A percentile compares a stretch with the other conserved stretches of the same genome.
These are phyloP conservation scores for Falco columbarius DNA, from an alignment of 2,797 vertebrate species.

Conservation along the genomic window DNA sequence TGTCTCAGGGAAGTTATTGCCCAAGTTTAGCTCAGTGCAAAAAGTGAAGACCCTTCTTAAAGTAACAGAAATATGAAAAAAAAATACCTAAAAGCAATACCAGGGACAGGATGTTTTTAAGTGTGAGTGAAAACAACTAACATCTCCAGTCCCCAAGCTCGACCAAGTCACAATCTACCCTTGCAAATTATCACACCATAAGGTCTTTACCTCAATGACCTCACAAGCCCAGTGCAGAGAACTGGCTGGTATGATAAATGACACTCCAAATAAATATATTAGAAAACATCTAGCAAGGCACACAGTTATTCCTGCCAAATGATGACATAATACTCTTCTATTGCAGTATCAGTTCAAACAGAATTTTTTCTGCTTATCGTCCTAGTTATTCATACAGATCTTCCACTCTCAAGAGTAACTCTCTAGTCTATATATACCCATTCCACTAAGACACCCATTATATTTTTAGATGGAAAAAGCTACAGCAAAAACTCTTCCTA, in stretches of 20 bases:
- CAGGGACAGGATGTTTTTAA: background rate
- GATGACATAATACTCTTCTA: background rate
- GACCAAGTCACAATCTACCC: background rate
- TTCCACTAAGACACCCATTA: accelerated
- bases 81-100: background rate
- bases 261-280: background rate
- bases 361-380: background rate
- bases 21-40: background rate
- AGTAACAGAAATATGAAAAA: background rate
- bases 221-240: background rate
- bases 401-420: background rate
- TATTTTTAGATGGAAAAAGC: background rate
- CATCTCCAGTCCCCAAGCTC: background rate
- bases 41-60: background rate
- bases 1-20: background rate
- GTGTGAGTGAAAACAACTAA: background rate
- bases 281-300: background rate
- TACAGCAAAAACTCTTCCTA: background rate
- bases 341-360: background rate
- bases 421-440: background rate
- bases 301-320: background rate
- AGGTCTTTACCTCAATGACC: background rate
- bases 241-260: background rate
- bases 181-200: background rate
- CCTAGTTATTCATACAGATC: background rate